Base-by-base conservation (phyloP, 1,140 invertebrate genomes). In the Drosophila kikkawai region DNA sequence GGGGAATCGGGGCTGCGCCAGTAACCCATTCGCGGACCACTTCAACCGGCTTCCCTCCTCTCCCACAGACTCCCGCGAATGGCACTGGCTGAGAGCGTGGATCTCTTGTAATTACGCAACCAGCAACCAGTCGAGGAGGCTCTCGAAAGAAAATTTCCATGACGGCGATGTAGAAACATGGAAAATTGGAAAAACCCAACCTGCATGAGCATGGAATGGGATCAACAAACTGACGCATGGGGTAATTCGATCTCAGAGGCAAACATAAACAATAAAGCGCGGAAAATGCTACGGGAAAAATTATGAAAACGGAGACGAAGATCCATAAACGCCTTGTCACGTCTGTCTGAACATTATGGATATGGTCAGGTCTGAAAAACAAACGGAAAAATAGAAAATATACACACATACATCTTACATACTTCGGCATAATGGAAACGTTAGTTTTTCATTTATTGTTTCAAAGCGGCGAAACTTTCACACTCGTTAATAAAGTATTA, bases 61-160 rank as follows among this genome's bases (percentile, higher is more conserved):
- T 11, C 26, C 19, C 13, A 37, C 13, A 37, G 58, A n/a, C 12
- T 34, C 61, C 63, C 60, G 61, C 82, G 61, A 80, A 57, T 76
- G 76, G 63, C 66, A 69, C 69, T 51, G 53, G 57, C 75, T 75
- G 51, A 7, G 51, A 53, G 51, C 17, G 12, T 36, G 53, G 82
- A 75, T 77, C 83, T 71, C 55, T 87, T 60, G 83, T 71, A 90
- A 80, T 88, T 90, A 85, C 68, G 84, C 81, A 88, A 88, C 44
- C 67, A 12, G 66, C 82, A 66, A 75, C 78, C 75, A 67, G 79
- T 82, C 79, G 34, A 66, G 79, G 32, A 66, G 79, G 59, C 66
- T 78, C 73, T 77, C 80, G 65, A 78, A 68, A 65, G 68, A 77
- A 78, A 78, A 78, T 78, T 57, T 78, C 64, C 51, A 78, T 61